phyloP scores from a whole-genome alignment of 2,888 invertebrate genomes.

The Sipha maydis region DNA sequence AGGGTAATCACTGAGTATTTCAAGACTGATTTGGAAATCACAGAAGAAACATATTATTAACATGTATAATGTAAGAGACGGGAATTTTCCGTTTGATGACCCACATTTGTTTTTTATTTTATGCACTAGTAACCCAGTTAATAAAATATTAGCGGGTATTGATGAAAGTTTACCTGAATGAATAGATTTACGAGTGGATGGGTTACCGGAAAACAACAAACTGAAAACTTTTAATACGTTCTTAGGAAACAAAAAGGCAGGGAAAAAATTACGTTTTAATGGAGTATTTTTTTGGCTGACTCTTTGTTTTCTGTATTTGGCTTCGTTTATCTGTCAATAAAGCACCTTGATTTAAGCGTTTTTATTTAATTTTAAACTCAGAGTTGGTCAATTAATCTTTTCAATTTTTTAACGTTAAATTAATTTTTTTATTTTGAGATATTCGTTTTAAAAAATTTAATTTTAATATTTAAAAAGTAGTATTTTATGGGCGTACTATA shows the following conservation, averaged over 20 bases:
- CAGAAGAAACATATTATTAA: neutral
- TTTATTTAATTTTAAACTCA: neutral
- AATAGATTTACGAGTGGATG: constrained; percentile 24
- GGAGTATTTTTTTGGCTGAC: constrained; percentile 6
- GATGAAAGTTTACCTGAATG: constrained; percentile 40
- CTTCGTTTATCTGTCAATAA: neutral
- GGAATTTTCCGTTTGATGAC: constrained; percentile 7
- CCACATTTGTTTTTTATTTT: constrained; percentile 38
- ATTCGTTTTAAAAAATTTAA: neutral
- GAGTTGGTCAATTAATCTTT: neutral
- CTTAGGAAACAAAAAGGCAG: neutral
- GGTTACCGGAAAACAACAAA: constrained; percentile 34
- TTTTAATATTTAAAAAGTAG: neutral
- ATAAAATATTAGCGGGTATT: constrained; percentile 11
- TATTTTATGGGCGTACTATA: neutral
- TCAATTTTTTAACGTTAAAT: neutral
- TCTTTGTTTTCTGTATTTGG: neutral
- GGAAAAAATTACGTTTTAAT: neutral
- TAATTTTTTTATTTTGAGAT: neutral
- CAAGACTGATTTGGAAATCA: no score
- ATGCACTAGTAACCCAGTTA: constrained; percentile 2
- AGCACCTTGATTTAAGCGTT: neutral
- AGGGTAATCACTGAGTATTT: no score
- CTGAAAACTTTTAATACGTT: constrained; percentile 31
- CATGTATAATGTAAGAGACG: neutral